Evolutionary conservation across 2,797 vertebrate genomes (phyloP).

Genomic region (Typhlichthys subterraneus): DNA sequence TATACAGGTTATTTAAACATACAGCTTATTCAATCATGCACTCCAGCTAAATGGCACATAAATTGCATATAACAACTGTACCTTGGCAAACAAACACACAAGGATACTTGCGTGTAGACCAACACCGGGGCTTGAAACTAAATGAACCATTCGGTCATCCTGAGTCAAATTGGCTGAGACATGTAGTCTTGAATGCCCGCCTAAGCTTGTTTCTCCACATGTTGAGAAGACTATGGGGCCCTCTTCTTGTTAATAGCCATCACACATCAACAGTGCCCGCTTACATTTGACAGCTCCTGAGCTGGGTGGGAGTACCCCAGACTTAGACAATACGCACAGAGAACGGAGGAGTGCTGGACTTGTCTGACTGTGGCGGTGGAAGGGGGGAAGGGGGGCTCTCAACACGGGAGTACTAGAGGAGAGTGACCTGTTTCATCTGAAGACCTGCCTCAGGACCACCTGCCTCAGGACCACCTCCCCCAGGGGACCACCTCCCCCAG

Average conservation of each 20-base stretch:
- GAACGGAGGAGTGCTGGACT: slow-evolving; percentile 5
- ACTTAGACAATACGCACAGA: not conserved
- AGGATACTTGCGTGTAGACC: too few relatives aligned
- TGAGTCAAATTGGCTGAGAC: slow-evolving; percentile 10
- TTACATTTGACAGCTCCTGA: slow-evolving; percentile 41
- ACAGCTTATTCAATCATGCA: too few relatives aligned
- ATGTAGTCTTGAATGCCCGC: slow-evolving; percentile 6
- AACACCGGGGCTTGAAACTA: too few relatives aligned
- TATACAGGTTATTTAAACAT: too few relatives aligned
- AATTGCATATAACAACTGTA: too few relatives aligned
- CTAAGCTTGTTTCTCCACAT: slow-evolving; percentile 11
- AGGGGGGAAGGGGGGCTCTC: slow-evolving; percentile 30
- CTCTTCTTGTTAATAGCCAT: slow-evolving; percentile 43
- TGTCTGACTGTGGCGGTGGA: slow-evolving; percentile 13
- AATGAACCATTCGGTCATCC: too few relatives aligned
- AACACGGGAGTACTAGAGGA: slow-evolving; percentile 22
- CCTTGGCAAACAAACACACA: too few relatives aligned
- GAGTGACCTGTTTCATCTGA: slow-evolving; percentile 41
- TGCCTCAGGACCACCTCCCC: slow-evolving; percentile 53
- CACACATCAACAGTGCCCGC: slow-evolving; percentile 38
- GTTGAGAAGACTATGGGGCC: slow-evolving; percentile 21
- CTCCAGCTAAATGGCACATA: too few relatives aligned
- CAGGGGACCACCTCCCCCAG: slow-evolving; percentile 68
- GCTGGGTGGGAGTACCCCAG: slow-evolving; percentile 37
- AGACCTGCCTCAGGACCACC: too few relatives aligned